Base-by-base conservation (phyloP, 1,140 invertebrate species). In the Procambarus clarkii region DNA sequence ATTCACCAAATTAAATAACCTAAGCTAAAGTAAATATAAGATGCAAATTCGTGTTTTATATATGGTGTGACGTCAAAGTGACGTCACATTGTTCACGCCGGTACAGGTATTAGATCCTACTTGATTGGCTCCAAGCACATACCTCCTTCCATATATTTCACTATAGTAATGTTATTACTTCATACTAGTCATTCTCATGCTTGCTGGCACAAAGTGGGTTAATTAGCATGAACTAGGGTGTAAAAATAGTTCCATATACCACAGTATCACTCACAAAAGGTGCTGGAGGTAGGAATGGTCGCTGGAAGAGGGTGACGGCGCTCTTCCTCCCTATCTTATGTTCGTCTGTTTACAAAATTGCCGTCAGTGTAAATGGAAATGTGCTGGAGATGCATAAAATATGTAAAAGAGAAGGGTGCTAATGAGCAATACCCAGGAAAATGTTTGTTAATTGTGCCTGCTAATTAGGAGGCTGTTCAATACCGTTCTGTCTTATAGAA, bases 281-380 rank as follows among this genome's bases (percentile, higher is more conserved):
- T 34, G 34, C 34, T 34, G 34, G 34, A 34, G 34, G 34, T 34
- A 1, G 1, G 34, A 34, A 18, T 4, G 15, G 60, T 64, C 13
- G 15, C 15, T 18, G 21, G 87, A 44, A 69, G n/a, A 4, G 76
- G 77, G 11, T 69, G 50, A 54, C 2, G 8, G 5, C 4, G 1
- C 74, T 24, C 11, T 64, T 74, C 64, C 80, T 71, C 87, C 44
- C 15, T 48, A 24, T 60, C 69, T 91, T 91, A 91, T 91, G 89
- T 69, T 79, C 46, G 60, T 84, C 89, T 91, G 83, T 86, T 91
- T 85, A 86, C 89, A 91, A 91, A 91, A 91, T 91, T 91, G 89
- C 89, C 89, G 89, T 91, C 89, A 91, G 89, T 91, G 89, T 91
- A 91, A 91, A 91, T 84, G 89, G 89, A 91, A 91, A 91, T 91